Evolutionary conservation across 2,888 invertebrate species (phyloP), one percentile per base, ranked within the genome.

Genomic region (Drymonia ruficornis): DNA sequence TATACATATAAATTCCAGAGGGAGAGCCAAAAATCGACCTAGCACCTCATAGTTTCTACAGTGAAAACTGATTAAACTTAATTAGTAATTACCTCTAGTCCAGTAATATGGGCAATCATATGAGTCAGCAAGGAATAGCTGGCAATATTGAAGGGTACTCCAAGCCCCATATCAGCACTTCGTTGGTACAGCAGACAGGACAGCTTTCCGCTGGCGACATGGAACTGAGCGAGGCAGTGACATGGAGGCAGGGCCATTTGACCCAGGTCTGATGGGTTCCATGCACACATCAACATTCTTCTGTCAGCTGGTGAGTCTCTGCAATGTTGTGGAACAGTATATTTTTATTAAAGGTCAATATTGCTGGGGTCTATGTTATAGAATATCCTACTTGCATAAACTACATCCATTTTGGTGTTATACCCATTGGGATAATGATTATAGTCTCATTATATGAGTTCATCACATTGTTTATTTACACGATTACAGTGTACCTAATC

Each of bases 121-220:
- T 96, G 96, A 2, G 98, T 99, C 3, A 99, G 93, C 29, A 99
- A 84, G 1, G 99, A 95, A 87, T 99, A 99, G 72, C 99, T 99
- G 49, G 99, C 99, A 71, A 99, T 98, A 87, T 99, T 99, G 85
- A 99, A 99, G 12, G 99, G 99, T 0, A 99, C 98, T n/a, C 99
- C 99, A 1, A 99, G 93, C 2, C 99, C 99, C 96, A 99, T 97
- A 82, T 99, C 99, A 8, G 98, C 99, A 72, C 99, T 99, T 64
- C 99, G 94, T 86, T 99, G 99, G 83, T 99, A 99, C 65, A 99
- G 85, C 71, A 98, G 96, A 77, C 98, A 99, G 0, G 98, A 98
- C 1, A 99, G 89, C 83, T 97, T 97, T 1, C 95, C 95, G 69
- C 94, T 90, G 0, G 95, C 94, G 0, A 99, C 99, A 90, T 97